These are phyloP conservation scores for Ascidia mentula DNA, from an alignment of 23 tunicate genomes.

Conservation along the genomic window DNA sequence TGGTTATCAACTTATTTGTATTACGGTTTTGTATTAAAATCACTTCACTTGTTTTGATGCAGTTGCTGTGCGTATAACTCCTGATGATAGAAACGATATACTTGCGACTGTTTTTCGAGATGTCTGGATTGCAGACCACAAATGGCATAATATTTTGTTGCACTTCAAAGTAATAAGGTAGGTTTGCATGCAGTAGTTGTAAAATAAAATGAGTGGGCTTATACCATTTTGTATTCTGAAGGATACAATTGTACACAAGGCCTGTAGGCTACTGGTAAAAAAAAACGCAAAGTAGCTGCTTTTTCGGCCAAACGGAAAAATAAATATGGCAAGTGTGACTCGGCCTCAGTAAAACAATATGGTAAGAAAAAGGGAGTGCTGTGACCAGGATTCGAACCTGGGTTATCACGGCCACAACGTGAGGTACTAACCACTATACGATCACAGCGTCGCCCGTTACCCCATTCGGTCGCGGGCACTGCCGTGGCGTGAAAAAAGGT, in stretches of 20 bases:
- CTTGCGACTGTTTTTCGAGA: constrained; percentile 8
- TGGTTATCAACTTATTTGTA: neutral
- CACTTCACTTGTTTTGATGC: neutral
- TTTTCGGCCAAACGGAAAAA: neutral
- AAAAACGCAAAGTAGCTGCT: neutral
- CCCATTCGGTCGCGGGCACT: neutral
- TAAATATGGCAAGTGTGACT: no score
- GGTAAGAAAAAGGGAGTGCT: constrained; percentile 52
- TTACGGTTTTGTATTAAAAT: neutral
- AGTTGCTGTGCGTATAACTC: neutral
- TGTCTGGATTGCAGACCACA: constrained; percentile 21
- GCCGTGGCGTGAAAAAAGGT: neutral
- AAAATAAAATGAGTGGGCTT: no score
- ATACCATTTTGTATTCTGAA: no score
- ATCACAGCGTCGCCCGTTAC: constrained; percentile 52
- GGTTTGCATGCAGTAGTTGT: neutral
- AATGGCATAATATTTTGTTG: constrained; percentile 12
- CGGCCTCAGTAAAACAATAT: neutral
- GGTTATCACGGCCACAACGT: constrained; percentile 98
- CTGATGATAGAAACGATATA: neutral
- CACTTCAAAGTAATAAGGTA: constrained; percentile 12
- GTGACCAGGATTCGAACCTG: constrained; percentile 99
- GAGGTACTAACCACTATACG: constrained; percentile 99
- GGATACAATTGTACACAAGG: no score
- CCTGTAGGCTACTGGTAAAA: neutral